A percentile compares a stretch with the other conserved stretches of the same genome.
phyloP scores from a whole-genome alignment of 2,888 invertebrate species.

The Dorcus hopei region DNA sequence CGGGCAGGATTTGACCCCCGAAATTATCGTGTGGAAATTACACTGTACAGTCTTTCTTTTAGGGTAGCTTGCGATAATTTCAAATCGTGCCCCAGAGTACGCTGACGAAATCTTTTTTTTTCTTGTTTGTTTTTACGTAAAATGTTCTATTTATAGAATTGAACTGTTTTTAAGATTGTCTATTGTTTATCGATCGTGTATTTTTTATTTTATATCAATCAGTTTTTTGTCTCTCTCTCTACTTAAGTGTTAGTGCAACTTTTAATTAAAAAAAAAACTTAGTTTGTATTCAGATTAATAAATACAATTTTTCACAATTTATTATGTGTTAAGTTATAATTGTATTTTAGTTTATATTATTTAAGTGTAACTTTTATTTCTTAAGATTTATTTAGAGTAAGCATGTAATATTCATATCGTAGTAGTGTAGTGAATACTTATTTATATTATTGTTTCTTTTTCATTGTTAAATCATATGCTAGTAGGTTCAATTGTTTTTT shows the following conservation, averaged over 20 bases:
- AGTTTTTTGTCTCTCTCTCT: slow-evolving; percentile 18
- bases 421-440: slow-evolving; percentile 46
- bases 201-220: slow-evolving; percentile 9
- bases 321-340: slow-evolving; percentile 33
- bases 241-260: slow-evolving; percentile 30
- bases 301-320: slow-evolving; percentile 9
- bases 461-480: slow-evolving; percentile 10
- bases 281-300: slow-evolving; percentile 1
- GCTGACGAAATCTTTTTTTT: no score
- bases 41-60: slow-evolving; percentile 10
- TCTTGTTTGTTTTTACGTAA: slow-evolving; percentile 5
- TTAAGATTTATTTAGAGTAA: slow-evolving; percentile 37
- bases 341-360: slow-evolving; percentile 39
- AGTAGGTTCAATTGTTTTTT: slow-evolving; percentile 2
- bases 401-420: slow-evolving; percentile 43
- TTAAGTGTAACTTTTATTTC: slow-evolving; percentile 42
- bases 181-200: slow-evolving; percentile 13
- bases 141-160: slow-evolving; percentile 17
- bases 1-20: slow-evolving; percentile 1
- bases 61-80: slow-evolving; percentile 8
- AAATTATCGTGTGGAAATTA: slow-evolving; percentile 2
- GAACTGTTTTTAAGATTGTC: slow-evolving; percentile 13
- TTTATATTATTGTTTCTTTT: slow-evolving; percentile 45
- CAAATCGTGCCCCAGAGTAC: slow-evolving; percentile 1
- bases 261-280: slow-evolving; percentile 12